Conservation (phyloP, 2,113 vertebrate species). For the Coryphaenoides rupestris region DNA sequence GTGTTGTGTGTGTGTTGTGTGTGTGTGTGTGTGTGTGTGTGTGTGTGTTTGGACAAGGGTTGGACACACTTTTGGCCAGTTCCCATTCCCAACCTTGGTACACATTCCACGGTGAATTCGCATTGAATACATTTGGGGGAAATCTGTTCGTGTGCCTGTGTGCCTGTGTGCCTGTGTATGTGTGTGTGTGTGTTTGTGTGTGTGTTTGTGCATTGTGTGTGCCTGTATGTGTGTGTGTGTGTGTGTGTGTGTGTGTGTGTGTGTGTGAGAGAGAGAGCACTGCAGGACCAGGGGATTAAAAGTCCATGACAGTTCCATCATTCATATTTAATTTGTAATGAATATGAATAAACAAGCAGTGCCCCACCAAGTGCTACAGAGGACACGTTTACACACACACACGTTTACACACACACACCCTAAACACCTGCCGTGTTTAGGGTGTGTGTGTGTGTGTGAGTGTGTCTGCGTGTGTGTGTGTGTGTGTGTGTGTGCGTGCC, state of each 20-base stretch:
- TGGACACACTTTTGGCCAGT: conserved; percentile 28
- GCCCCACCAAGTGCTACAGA: conserved; percentile 32
- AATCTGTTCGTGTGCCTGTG: neutral
- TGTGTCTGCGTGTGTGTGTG: too few species aligned
- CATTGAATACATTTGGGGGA: neutral
- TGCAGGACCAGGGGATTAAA: conserved; percentile 9
- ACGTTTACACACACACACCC: too few species aligned
- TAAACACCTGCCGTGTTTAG: too few species aligned
- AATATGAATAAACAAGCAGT: conserved; percentile 49
- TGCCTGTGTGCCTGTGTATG: neutral
- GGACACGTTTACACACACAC: conserved; percentile 9
- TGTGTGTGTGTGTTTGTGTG: neutral
- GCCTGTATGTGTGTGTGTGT: too few species aligned
- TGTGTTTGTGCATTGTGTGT: neutral
- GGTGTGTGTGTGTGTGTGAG: too few species aligned
- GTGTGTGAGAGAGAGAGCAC: too few species aligned
- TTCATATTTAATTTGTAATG: conserved; percentile 51
- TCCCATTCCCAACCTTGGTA: conserved; percentile 7
- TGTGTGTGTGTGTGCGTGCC: too few species aligned
- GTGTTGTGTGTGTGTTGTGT: too few species aligned
- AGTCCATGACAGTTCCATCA: conserved; percentile 36
- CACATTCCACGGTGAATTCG: conserved; percentile 6
- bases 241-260: too few species aligned
- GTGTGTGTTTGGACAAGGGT: too few species aligned
- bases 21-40: too few species aligned